These are phyloP conservation scores for Leucopsar rothschildi DNA, from an alignment of 2,113 vertebrate species.

Conservation along the genomic window DNA sequence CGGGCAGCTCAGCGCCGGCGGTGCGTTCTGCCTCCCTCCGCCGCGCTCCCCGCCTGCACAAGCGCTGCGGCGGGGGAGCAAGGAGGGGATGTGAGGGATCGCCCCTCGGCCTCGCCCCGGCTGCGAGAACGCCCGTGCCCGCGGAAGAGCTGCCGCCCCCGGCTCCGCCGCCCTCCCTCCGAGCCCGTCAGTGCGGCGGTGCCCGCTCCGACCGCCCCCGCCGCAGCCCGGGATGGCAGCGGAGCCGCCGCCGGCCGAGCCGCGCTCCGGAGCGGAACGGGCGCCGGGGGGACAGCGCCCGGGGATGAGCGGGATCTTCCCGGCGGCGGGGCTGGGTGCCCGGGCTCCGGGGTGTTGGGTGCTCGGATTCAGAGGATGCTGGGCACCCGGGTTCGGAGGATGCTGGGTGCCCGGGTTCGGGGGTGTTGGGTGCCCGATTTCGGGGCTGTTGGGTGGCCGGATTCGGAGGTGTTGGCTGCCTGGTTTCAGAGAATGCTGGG, in stretches of 20 bases:
- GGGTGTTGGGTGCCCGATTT: rapidly evolving
- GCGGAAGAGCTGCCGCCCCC: not conserved
- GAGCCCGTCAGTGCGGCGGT: not conserved
- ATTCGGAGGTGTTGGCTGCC: too few species aligned
- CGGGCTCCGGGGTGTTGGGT: too few species aligned
- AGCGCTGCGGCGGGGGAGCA: too few species aligned
- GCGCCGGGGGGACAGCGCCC: not conserved
- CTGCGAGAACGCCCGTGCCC: not conserved
- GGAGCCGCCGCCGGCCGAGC: not conserved
- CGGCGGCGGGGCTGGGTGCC: not conserved
- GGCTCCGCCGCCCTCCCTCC: not conserved
- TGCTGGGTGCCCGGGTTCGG: not conserved
- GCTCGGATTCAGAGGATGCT: too few species aligned
- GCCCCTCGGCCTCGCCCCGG: not conserved
- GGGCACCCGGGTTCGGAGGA: rapidly evolving
- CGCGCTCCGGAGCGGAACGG: not conserved
- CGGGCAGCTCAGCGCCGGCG: too few species aligned
- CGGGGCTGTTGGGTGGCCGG: not conserved
- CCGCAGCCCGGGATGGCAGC: not conserved
- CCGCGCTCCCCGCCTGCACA: not conserved
- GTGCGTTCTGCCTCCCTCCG: not conserved
- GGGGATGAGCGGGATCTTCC: not conserved
- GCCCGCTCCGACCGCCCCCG: not conserved
- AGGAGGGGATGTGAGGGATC: not conserved
- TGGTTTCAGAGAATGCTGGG: not conserved